Percentiles rank a stretch among this genome's conserved stretches.
Conservation (phyloP, 2,888 invertebrate genomes). For the Athrips mouffetella region DNA sequence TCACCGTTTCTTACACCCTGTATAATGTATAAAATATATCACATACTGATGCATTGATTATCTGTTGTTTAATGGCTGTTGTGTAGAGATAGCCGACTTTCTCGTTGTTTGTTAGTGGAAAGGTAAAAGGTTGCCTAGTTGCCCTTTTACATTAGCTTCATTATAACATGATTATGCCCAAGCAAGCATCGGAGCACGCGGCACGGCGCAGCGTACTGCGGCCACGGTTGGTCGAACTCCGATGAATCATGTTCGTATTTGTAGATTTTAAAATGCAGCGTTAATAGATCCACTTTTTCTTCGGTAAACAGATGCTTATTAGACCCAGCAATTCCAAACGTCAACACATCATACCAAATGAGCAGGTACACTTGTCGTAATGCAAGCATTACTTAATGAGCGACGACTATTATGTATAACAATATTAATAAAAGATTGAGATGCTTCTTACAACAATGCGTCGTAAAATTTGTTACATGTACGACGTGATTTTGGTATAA, state of each 20-base stretch:
- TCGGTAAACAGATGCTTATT: not conserved
- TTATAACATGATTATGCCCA: slow-evolving; percentile 6
- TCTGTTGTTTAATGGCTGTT: not conserved
- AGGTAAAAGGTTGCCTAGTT: slow-evolving; percentile 5
- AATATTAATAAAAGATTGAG: not conserved
- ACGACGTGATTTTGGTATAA: slow-evolving; percentile 10
- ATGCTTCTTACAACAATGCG: slow-evolving; percentile 5
- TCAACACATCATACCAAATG: too few relatives aligned
- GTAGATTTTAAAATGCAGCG: slow-evolving; percentile 13
- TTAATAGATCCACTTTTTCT: slow-evolving; percentile 8
- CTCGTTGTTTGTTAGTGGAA: not conserved
- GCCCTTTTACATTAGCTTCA: slow-evolving; percentile 5
- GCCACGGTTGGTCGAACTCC: slow-evolving; percentile 37
- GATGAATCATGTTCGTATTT: slow-evolving; percentile 36
- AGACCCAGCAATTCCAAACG: too few relatives aligned
- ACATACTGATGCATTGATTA: too few relatives aligned
- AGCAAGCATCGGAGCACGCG: slow-evolving; percentile 18
- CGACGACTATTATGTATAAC: not conserved
- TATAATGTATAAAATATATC: too few relatives aligned
- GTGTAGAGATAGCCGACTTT: not conserved
- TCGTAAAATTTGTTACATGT: slow-evolving; percentile 9
- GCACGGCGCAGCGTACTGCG: slow-evolving; percentile 28
- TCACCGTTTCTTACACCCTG: too few relatives aligned
- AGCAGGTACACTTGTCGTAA: not conserved
- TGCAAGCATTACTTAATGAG: not conserved